Conservation (phyloP, 2,888 invertebrate genomes). For the Diachrysia chrysitis region DNA sequence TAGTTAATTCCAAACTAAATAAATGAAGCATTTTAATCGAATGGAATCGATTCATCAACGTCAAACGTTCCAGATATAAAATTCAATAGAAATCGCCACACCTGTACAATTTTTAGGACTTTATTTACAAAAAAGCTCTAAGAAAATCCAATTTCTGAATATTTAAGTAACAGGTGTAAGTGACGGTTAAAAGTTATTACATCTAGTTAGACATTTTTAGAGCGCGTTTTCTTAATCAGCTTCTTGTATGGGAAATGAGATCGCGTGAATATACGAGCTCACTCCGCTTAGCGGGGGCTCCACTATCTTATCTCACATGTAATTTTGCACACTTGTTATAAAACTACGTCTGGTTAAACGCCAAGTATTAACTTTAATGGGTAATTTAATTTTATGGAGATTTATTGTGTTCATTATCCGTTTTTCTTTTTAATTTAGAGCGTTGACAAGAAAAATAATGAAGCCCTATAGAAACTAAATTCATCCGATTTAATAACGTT, state of each 20-base stretch:
- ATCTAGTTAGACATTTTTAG: slow-evolving; percentile 52
- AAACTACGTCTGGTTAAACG: slow-evolving; percentile 38
- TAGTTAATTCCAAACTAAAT: slow-evolving; percentile 40
- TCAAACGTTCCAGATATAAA: slow-evolving; percentile 47
- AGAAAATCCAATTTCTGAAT: slow-evolving; percentile 58
- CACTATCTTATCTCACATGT: slow-evolving; percentile 51
- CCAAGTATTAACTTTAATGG: slow-evolving; percentile 44
- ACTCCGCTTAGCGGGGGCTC: slow-evolving; percentile 46
- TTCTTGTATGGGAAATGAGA: slow-evolving; percentile 55
- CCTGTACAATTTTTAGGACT: slow-evolving; percentile 34
- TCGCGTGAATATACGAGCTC: slow-evolving; percentile 48
- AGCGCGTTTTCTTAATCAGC: slow-evolving; percentile 55
- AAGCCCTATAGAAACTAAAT: slow-evolving; percentile 1
- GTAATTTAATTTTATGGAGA: slow-evolving; percentile 22
- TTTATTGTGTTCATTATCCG: not conserved
- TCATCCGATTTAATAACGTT: not conserved
- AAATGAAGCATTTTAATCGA: slow-evolving; percentile 39
- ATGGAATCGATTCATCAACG: slow-evolving; percentile 49
- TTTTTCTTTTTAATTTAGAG: not conserved
- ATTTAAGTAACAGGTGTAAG: slow-evolving; percentile 59
- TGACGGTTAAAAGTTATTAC: slow-evolving; percentile 48
- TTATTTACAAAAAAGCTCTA: slow-evolving; percentile 40
- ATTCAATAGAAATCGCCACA: slow-evolving; percentile 35
- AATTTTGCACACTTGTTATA: slow-evolving; percentile 49
- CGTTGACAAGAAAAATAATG: not conserved